These are phyloP conservation scores for Penelope pileata DNA, from an alignment of 2,113 vertebrate species.

Conservation along the genomic window DNA sequence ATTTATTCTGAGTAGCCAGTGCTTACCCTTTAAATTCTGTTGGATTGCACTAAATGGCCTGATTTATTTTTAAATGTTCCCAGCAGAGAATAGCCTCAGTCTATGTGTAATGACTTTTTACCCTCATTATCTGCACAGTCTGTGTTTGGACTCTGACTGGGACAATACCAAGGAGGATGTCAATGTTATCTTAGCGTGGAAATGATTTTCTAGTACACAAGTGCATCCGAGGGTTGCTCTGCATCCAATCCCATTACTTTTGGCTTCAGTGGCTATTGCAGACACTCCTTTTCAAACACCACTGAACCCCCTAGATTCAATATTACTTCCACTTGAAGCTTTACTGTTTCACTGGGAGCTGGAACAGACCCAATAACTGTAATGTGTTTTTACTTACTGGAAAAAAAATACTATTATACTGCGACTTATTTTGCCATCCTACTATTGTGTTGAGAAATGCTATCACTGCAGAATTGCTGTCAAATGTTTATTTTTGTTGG, in stretches of 20 bases:
- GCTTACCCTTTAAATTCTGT: not conserved
- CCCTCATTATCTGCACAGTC: constrained; percentile 22
- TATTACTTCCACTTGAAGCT: constrained; percentile 3
- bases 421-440: constrained; percentile 39
- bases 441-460: constrained; percentile 43
- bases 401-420: constrained; percentile 25
- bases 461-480: constrained; percentile 44
- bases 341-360: constrained; percentile 16
- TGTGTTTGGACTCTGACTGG: not conserved
- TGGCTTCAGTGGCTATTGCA: not conserved
- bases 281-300: not conserved
- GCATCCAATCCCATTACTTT: not conserved
- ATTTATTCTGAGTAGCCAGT: not conserved
- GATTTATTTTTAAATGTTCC: constrained; percentile 44
- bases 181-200: constrained; percentile 16
- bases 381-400: constrained; percentile 25
- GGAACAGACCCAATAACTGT: constrained; percentile 38
- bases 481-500: constrained; percentile 58
- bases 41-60: constrained; percentile 6
- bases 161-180: constrained; percentile 15
- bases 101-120: constrained; percentile 40
- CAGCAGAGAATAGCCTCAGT: not conserved
- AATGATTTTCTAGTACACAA: not conserved
- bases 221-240: not conserved
- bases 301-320: not conserved